Evolutionary conservation across 2,113 vertebrate genomes (phyloP).

Genomic region (Ciconia boyciana): DNA sequence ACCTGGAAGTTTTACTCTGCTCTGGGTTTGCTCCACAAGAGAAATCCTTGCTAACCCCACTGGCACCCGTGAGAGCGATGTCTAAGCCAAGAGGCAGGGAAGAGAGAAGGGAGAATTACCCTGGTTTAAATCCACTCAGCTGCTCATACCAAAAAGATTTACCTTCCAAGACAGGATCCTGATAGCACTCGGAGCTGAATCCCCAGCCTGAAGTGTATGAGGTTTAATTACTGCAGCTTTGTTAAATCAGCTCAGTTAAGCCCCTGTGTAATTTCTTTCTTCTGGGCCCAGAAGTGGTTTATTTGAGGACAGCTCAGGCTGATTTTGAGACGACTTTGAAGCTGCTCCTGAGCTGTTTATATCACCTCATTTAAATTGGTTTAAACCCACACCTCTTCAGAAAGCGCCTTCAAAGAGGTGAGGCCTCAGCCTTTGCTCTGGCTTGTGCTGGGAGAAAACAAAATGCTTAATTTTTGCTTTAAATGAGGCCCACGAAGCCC

Average conservation of each 20-base stretch:
- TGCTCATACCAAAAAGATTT: background rate
- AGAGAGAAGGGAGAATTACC: background rate
- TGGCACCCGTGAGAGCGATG: accelerated
- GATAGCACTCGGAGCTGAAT: background rate
- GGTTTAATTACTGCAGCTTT: conserved; percentile 64
- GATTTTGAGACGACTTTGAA: background rate
- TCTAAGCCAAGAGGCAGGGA: background rate
- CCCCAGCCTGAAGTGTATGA: conserved; percentile 39
- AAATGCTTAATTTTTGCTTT: background rate
- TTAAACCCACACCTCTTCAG: background rate
- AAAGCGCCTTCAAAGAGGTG: background rate
- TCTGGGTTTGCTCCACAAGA: background rate
- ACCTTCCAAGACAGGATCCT: background rate
- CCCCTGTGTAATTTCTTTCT: conserved; percentile 55
- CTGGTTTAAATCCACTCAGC: conserved; percentile 8
- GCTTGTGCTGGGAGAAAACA: background rate
- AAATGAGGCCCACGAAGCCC: background rate
- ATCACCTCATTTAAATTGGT: background rate
- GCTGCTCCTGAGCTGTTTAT: background rate
- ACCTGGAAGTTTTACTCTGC: background rate
- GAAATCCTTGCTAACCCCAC: background rate
- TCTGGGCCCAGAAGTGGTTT: conserved; percentile 37
- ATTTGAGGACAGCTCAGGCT: conserved; percentile 41
- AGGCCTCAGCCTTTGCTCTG: background rate
- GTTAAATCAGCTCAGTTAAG: conserved; percentile 55